Evolutionary conservation across 2,888 invertebrate species (phyloP).

Genomic region (Hofmannophila pseudospretella): DNA sequence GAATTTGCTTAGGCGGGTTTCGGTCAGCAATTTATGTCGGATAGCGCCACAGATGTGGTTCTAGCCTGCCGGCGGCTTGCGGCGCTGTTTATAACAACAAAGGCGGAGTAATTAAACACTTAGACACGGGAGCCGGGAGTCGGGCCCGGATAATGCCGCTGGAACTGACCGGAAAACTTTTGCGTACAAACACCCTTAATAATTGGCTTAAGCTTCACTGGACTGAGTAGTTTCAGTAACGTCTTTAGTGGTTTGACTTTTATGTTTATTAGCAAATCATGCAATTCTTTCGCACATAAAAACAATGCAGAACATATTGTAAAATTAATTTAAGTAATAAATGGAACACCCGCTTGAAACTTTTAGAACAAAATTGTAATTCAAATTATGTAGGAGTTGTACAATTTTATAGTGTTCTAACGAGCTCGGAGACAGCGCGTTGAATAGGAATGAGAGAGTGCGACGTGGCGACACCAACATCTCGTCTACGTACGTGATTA

Average conservation of each 20-base stretch:
- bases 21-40: constrained; percentile 60
- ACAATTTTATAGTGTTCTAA: background rate
- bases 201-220: constrained; percentile 2
- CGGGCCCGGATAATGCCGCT: constrained; percentile 12
- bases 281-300: too few relatives aligned
- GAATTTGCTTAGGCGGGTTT: constrained; percentile 56
- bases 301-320: too few relatives aligned
- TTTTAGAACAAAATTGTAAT: too few relatives aligned
- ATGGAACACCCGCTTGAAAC: too few relatives aligned
- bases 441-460: constrained; percentile 3
- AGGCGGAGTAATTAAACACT: constrained; percentile 62
- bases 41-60: constrained; percentile 50
- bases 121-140: constrained; percentile 36
- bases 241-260: too few relatives aligned
- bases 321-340: too few relatives aligned
- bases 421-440: constrained; percentile 9
- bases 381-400: background rate
- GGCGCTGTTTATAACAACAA: constrained; percentile 62
- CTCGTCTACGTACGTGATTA: too few relatives aligned
- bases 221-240: background rate
- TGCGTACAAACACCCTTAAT: constrained; percentile 5
- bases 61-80: constrained; percentile 31
- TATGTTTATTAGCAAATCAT: too few relatives aligned
- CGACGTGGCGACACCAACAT: constrained; percentile 11
- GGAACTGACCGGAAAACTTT: constrained; percentile 9